phyloP scores from a whole-genome alignment of 1,140 invertebrate genomes.

The Nilaparvata lugens region DNA sequence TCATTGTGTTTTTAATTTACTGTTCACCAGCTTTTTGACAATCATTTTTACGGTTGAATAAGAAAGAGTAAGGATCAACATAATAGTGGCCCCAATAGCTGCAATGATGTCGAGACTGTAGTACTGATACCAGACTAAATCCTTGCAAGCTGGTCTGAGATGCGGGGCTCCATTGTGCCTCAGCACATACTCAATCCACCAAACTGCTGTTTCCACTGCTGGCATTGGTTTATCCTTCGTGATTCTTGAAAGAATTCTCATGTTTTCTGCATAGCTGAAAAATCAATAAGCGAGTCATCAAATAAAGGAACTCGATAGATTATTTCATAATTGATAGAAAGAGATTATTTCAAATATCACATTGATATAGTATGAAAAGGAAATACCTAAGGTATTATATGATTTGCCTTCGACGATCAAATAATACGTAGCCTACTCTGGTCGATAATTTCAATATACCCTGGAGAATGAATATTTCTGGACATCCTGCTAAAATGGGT shows the following conservation, averaged over 20 bases:
- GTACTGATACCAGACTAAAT: constrained; percentile 45
- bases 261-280: constrained; percentile 6
- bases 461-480: too few relatives aligned
- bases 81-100: too few relatives aligned
- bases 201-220: constrained; percentile 44
- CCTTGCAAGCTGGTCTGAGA: constrained; percentile 31
- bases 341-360: neutral
- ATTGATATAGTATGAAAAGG: too few relatives aligned
- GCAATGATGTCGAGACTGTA: constrained; percentile 45
- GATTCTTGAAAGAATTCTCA: neutral
- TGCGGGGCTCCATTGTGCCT: constrained; percentile 38
- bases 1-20: too few relatives aligned
- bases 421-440: too few relatives aligned
- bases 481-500: too few relatives aligned
- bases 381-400: too few relatives aligned
- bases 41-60: too few relatives aligned
- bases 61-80: too few relatives aligned
- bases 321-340: neutral
- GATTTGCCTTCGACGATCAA: neutral
- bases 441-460: too few relatives aligned
- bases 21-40: too few relatives aligned
- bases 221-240: constrained; percentile 45
- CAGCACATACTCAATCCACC: constrained; percentile 49
- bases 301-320: neutral
- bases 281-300: neutral